Evolutionary conservation across 2,797 vertebrate species (phyloP).

Genomic region (Cirrhinus mrigala): DNA sequence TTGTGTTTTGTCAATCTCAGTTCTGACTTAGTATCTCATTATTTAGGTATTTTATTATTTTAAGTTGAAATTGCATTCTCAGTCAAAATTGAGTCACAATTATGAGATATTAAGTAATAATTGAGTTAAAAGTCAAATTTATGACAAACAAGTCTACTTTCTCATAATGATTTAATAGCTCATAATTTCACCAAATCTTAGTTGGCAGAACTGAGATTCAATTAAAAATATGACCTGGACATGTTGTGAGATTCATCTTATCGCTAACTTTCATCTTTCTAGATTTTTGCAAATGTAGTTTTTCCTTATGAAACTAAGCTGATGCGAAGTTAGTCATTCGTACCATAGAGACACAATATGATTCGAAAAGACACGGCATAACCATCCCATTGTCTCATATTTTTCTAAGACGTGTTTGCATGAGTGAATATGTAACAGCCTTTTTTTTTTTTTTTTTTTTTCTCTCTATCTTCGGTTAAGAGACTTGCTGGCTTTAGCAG

Average conservation of each 20-base stretch:
- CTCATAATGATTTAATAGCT: background rate
- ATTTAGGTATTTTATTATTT: background rate
- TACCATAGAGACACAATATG: constrained; percentile 64
- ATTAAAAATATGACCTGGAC: background rate
- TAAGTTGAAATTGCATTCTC: background rate
- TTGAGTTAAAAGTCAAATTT: background rate
- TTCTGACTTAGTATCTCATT: background rate
- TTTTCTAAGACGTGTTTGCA: constrained; percentile 77
- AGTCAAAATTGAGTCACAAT: background rate
- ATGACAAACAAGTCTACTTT: background rate
- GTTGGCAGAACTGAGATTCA: background rate
- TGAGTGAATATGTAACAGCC: constrained; percentile 58
- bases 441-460: background rate
- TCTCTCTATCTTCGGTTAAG: background rate
- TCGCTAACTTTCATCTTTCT: constrained; percentile 55
- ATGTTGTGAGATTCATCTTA: constrained; percentile 35
- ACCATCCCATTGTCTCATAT: constrained; percentile 72
- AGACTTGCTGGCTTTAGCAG: constrained; percentile 25
- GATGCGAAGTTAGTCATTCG: constrained; percentile 69
- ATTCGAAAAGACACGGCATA: constrained; percentile 61
- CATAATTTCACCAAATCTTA: background rate
- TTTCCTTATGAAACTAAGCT: constrained; percentile 70
- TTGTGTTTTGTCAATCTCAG: background rate
- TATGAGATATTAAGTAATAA: background rate
- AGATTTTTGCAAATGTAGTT: constrained; percentile 68